Evolutionary conservation across 1,140 invertebrate genomes (phyloP).

Genomic region (Neodiprion virginianus): DNA sequence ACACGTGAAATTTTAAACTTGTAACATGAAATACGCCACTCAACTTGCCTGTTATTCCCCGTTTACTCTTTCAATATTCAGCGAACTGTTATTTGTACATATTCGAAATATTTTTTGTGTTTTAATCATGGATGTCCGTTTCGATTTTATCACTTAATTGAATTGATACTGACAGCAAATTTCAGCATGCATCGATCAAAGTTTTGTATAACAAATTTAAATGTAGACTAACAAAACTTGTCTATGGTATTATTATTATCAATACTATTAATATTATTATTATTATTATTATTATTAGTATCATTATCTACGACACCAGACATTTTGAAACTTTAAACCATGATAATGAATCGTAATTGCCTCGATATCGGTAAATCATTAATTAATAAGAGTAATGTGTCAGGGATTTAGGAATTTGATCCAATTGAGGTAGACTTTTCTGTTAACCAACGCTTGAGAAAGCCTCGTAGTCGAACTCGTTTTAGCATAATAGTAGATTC

Average conservation of each 20-base stretch:
- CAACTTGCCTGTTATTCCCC: neutral
- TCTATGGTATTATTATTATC: neutral
- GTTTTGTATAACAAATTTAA: neutral
- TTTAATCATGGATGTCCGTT: too few relatives aligned
- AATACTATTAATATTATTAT: neutral
- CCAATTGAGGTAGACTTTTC: neutral
- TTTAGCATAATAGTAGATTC: too few relatives aligned
- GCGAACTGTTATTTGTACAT: too few relatives aligned
- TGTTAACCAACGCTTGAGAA: neutral
- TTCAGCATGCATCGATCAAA: too few relatives aligned
- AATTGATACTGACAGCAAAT: too few relatives aligned
- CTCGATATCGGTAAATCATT: neutral
- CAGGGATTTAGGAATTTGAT: slow-evolving; percentile 1
- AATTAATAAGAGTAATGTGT: neutral
- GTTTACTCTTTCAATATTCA: neutral
- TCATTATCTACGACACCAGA: neutral
- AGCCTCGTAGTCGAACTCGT: neutral
- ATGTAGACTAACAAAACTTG: neutral
- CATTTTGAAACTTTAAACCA: neutral
- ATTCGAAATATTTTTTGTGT: too few relatives aligned
- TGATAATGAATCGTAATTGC: neutral
- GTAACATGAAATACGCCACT: too few relatives aligned
- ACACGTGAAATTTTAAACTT: too few relatives aligned
- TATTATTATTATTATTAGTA: neutral
- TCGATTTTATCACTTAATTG: too few relatives aligned